Percentiles rank a stretch among this genome's conserved stretches.
Conservation (phyloP, 2,888 invertebrate genomes). For the Troilus luridus region DNA sequence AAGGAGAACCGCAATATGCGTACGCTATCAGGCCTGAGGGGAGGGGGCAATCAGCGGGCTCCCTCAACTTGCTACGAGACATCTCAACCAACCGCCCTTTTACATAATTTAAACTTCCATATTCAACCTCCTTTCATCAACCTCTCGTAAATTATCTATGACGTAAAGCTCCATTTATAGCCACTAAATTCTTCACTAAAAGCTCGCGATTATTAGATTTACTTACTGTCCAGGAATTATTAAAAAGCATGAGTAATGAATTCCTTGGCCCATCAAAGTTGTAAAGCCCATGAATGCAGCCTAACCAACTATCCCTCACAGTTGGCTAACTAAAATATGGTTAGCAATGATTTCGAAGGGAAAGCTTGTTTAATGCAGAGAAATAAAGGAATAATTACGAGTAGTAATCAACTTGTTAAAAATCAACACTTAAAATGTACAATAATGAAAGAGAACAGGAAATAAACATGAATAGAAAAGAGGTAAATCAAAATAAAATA, state of each 20-base stretch:
- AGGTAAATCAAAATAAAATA: too few species aligned
- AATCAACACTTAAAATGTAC: too few species aligned
- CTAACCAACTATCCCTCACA: too few species aligned
- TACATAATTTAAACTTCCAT: conserved; percentile 3
- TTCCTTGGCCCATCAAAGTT: neutral
- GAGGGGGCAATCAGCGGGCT: neutral
- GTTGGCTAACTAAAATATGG: too few species aligned
- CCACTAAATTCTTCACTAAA: neutral
- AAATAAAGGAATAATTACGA: too few species aligned
- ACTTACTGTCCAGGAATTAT: neutral
- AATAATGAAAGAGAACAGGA: too few species aligned
- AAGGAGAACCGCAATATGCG: neutral
- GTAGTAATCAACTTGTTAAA: too few species aligned
- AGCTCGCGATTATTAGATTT: neutral
- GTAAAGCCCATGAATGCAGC: too few species aligned
- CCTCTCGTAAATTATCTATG: neutral
- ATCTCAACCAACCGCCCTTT: neutral
- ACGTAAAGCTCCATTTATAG: neutral
- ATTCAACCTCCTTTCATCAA: conserved; percentile 6
- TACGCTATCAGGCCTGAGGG: neutral
- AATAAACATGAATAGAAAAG: too few species aligned
- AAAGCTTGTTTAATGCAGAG: too few species aligned
- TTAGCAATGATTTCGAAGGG: too few species aligned
- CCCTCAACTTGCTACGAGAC: conserved; percentile 12
- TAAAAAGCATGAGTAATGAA: neutral